These are phyloP conservation scores for Limnephilus marmoratus DNA, from an alignment of 2,888 invertebrate genomes.

Conservation along the genomic window DNA sequence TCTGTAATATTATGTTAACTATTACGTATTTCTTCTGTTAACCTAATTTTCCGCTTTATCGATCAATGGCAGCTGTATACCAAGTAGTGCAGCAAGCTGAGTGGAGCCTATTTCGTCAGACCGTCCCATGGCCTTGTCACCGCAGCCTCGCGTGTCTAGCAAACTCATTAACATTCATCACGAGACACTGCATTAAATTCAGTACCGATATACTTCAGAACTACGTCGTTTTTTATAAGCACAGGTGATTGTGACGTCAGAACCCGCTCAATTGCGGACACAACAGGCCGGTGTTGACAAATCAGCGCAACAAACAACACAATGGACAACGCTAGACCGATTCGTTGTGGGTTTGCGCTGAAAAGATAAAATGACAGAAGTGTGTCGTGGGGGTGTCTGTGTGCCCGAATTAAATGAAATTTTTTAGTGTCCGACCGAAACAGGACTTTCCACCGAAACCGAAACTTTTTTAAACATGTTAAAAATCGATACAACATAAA, in stretches of 20 bases:
- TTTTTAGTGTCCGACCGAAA: background rate
- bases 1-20: too few species aligned
- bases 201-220: background rate
- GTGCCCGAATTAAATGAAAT: background rate
- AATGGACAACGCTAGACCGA: background rate
- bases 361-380: background rate
- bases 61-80: background rate
- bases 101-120: background rate
- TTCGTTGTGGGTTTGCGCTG: background rate
- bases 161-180: slow-evolving; percentile 38
- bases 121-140: background rate
- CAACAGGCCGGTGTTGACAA: background rate
- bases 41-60: background rate
- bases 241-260: slow-evolving; percentile 40
- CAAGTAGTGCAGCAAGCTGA: background rate
- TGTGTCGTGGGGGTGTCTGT: background rate
- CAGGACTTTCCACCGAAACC: too few species aligned
- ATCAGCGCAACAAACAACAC: background rate
- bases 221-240: background rate
- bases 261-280: background rate
- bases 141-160: slow-evolving; percentile 13
- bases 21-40: background rate
- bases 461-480: too few species aligned
- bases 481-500: too few species aligned
- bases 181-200: slow-evolving; percentile 8